Base-by-base conservation (phyloP, 2,113 vertebrate genomes). In the Oophaga pumilio region DNA sequence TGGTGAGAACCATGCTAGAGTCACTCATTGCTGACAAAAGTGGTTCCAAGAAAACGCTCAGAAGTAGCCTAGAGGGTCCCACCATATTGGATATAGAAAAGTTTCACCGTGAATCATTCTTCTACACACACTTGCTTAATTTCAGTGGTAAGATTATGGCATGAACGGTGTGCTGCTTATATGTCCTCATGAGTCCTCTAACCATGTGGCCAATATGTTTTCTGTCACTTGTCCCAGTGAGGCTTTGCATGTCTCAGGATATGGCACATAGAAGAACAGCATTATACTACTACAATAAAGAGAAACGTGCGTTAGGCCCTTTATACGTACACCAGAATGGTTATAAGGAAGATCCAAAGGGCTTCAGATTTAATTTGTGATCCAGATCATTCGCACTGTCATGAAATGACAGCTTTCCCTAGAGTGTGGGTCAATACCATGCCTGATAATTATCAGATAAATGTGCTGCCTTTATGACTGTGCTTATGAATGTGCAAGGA, bases 1-100 rank as follows among this genome's bases (percentile, higher is more conserved):
- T 97, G 96, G 96, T 97, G 94, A 95, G 96, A 95, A 97, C 96
- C 90, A 97, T 97, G 96, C 95, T 97, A 93, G 96, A 97, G 94
- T 97, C 96, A 91, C 96, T 97, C 94, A 95, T 97, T 92, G 96
- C 96, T 89, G 96, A 97, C 93, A 97, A 97, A 95, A 97, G 96
- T 92, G 96, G 96, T 90, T 95, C 95, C 92, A 97, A 97, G 95
- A 97, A 97, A 95, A 97, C 96, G 82, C 87, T 97, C 92, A 95
- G 96, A 92, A 97, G 96, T 94, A 96, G 96, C 94, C 95, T 97
- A 93, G 96, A 97, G 93, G 96, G 96, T 82, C 96, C 96, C 83
- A 96, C 96, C 94, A 97, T 97, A 93, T 92, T 97, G 95, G 96
- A 97, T 92, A 97, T 97, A 91, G 96, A 97, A 95, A 97, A 96